Base-by-base conservation (phyloP, 2,888 invertebrate species). In the Dynastes hyllus region DNA sequence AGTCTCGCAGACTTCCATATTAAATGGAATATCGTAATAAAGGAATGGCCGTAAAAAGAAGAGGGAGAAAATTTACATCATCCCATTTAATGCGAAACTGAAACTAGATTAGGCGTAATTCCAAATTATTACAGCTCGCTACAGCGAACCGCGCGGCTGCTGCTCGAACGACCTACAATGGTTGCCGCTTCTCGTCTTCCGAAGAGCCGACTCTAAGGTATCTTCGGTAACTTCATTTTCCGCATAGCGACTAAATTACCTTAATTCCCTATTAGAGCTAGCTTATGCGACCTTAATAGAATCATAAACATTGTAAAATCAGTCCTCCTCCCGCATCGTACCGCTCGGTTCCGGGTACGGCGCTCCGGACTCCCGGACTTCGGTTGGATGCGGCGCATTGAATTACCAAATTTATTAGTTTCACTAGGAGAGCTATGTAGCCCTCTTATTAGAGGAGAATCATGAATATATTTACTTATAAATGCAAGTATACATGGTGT, bases 181-280 rank as follows among this genome's bases (percentile, higher is more conserved):
- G 50, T n/a, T n/a, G 32, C 32, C 8, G 63, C 84, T 73, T 77
- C 61, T 78, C 73, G 73, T 70, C 73, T 55, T 27, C 71, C 63
- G 78, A 69, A 79, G 65, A 63, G 40, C 70, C 63, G 40, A 76
- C 71, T 76, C 58, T 77, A 50, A 73, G 81, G 85, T 84, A 86
- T 86, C 86, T 87, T 86, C 32, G 84, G 85, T 87, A 88, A 87
- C 86, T 87, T 87, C 86, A 86, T 88, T 87, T 87, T 86, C 85
- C 83, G 84, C 86, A 82, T 83, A 84, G 83, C 86, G 85, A 86
- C 86, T 84, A 86, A 87, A 87, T 88, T 87, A 87, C 86, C 85
- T 85, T 86, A 87, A 86, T 85, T 85, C 85, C 84, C 84, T 84
- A 85, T 85, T 85, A 85, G 84, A 84, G 85, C 84, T 85, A 86